Evolutionary conservation across 2,113 vertebrate genomes (phyloP).

Genomic region (Takifugu flavidus): DNA sequence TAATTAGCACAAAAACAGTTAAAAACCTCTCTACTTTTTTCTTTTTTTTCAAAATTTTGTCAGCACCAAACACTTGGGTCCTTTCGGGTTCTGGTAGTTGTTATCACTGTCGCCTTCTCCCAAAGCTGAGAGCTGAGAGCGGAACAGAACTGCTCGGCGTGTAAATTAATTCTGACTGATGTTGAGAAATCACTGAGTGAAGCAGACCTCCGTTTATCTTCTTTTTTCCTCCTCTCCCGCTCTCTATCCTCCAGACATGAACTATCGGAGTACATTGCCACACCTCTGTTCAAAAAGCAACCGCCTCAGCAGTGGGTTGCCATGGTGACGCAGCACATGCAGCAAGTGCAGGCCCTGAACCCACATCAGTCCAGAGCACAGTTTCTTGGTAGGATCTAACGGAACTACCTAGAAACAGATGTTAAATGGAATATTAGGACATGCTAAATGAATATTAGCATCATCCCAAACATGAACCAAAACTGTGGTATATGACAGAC

Average conservation of each 20-base stretch:
- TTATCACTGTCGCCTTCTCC: constrained; percentile 17
- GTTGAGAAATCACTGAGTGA: constrained; percentile 26
- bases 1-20: background rate
- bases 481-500: too few relatives aligned
- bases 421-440: too few relatives aligned
- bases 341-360: constrained; percentile 84
- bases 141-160: constrained; percentile 16
- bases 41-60: background rate
- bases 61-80: constrained; percentile 8
- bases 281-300: constrained; percentile 81
- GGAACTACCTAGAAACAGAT: too few relatives aligned
- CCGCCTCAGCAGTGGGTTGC: constrained; percentile 84
- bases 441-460: too few relatives aligned
- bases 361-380: constrained; percentile 89
- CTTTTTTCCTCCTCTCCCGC: constrained; percentile 22
- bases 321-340: constrained; percentile 85
- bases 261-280: constrained; percentile 85
- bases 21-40: constrained; percentile 5
- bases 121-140: constrained; percentile 5
- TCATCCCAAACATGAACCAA: too few relatives aligned
- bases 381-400: constrained; percentile 83
- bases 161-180: constrained; percentile 20
- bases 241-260: constrained; percentile 77
- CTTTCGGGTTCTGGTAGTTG: constrained; percentile 1
- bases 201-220: constrained; percentile 23